Base-by-base conservation (phyloP, 2,113 vertebrate species). In the Actenoides lindsayi region DNA sequence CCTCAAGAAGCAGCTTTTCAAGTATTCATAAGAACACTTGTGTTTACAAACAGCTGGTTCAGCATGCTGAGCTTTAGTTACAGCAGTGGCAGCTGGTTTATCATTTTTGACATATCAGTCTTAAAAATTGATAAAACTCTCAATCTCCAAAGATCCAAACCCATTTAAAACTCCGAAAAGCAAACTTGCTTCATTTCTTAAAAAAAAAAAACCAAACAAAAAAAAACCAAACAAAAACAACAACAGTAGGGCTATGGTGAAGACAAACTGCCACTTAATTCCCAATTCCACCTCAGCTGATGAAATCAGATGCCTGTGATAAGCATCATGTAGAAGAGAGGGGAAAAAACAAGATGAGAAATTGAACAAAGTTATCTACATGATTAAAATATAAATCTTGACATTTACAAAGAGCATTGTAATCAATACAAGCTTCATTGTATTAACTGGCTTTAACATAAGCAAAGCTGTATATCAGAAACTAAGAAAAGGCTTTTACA, bases 1-100 rank as follows among this genome's bases (percentile, higher is more conserved):
- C 65, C 81, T 78, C 68, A 81, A 94, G 64, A 81, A 86, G 3
- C 60, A 82, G 51, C 56, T 94, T 81, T 74, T 74, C 44, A 92
- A 64, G 59, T 48, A 87, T 27, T 87, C 59, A 23, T 25, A 86
- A 77, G 63, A 68, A 89, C n/a, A 75, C 8, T 12, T 10, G 4
- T 25, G 44, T 57, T 94, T 89, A 78, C 69, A 87, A 95, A 91
- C 77, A 91, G 87, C 62, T 94, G 81, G n/a, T 87, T 92, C 93
- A 91, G 57, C 69, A 78, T 31, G 24, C 81, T 85, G 78, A 87
- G 74, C 63, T 94, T 89, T 94, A 91, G 94, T 57, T 97, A 94
- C 62, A 83, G 74, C 54, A 84, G 53, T 54, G 57, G 62, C 84
- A 96, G 44, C 53, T 68, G 62, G 53, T 69, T 89, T 91, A 89